phyloP scores from a whole-genome alignment of 2,888 invertebrate genomes.

The Dichetophora obliterata region DNA sequence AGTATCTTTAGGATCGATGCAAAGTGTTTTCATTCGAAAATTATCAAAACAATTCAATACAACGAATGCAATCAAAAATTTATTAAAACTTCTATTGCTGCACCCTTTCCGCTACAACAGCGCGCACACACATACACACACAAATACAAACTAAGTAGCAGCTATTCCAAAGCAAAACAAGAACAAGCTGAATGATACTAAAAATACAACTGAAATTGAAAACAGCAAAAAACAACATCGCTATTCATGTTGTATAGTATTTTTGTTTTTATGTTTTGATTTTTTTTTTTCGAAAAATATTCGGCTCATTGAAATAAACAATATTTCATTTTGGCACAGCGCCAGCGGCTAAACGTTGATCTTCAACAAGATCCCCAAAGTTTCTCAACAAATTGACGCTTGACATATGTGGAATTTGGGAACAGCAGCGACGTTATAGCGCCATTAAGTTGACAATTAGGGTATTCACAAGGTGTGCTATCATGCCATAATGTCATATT shows the following conservation, averaged over 20 bases:
- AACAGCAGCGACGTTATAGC: slow-evolving; percentile 15
- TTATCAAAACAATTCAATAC: slow-evolving; percentile 20
- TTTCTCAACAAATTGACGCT: neutral
- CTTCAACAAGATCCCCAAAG: slow-evolving; percentile 42
- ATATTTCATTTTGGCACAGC: slow-evolving; percentile 46
- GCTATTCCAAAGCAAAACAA: slow-evolving; percentile 10
- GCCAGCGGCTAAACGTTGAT: slow-evolving; percentile 54
- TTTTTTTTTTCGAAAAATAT: slow-evolving; percentile 4
- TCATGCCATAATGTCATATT: too few species aligned
- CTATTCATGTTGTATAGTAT: neutral
- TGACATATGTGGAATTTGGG: slow-evolving; percentile 35
- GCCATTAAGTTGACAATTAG: neutral
- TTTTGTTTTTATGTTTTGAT: slow-evolving; percentile 23
- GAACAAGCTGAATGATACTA: slow-evolving; percentile 44
- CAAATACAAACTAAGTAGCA: neutral
- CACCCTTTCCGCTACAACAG: neutral
- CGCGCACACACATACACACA: neutral
- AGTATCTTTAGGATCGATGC: neutral
- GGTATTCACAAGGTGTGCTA: too few species aligned
- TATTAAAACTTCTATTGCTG: slow-evolving; percentile 38
- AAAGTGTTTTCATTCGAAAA: neutral
- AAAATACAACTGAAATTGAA: slow-evolving; percentile 42
- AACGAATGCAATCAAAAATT: slow-evolving; percentile 29
- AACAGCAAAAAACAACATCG: slow-evolving; percentile 2
- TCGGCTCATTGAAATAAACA: slow-evolving; percentile 32